Percentiles rank a stretch among this genome's conserved stretches.
Evolutionary conservation across 1,140 invertebrate species (phyloP).

Genomic region (Eciton burchellii): DNA sequence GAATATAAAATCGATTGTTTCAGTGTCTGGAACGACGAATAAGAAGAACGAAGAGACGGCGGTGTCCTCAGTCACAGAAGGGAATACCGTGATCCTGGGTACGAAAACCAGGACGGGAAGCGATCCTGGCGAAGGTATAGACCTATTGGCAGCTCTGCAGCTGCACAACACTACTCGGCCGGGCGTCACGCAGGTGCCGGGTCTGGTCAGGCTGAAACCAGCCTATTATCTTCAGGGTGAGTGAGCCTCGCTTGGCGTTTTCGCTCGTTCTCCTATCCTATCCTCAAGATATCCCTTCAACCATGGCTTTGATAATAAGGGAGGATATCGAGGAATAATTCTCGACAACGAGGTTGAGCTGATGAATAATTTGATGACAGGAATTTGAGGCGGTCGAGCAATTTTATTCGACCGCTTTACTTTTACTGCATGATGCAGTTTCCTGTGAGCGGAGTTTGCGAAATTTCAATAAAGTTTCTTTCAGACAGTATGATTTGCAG

Average conservation of each 20-base stretch:
- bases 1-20: slow-evolving; percentile 60
- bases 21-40: slow-evolving; percentile 81
- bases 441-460: not conserved
- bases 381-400: not conserved
- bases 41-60: slow-evolving; percentile 80
- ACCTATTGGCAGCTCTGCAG: slow-evolving; percentile 87
- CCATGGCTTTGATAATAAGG: not conserved
- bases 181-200: slow-evolving; percentile 86
- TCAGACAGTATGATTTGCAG: not conserved
- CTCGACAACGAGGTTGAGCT: not conserved
- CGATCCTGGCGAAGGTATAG: slow-evolving; percentile 84
- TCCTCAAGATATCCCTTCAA: slow-evolving; percentile 7
- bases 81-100: slow-evolving; percentile 70
- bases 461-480: not conserved
- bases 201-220: slow-evolving; percentile 86
- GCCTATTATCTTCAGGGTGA: slow-evolving; percentile 87
- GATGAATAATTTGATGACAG: not conserved
- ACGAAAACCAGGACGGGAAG: slow-evolving; percentile 75
- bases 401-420: not conserved
- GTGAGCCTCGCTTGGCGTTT: slow-evolving; percentile 48
- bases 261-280: not conserved
- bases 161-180: slow-evolving; percentile 87
- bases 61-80: slow-evolving; percentile 71
- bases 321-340: not conserved
- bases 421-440: not conserved